Evolutionary conservation across 2,113 vertebrate genomes (phyloP).

Genomic region (Phyllostomus hastatus): DNA sequence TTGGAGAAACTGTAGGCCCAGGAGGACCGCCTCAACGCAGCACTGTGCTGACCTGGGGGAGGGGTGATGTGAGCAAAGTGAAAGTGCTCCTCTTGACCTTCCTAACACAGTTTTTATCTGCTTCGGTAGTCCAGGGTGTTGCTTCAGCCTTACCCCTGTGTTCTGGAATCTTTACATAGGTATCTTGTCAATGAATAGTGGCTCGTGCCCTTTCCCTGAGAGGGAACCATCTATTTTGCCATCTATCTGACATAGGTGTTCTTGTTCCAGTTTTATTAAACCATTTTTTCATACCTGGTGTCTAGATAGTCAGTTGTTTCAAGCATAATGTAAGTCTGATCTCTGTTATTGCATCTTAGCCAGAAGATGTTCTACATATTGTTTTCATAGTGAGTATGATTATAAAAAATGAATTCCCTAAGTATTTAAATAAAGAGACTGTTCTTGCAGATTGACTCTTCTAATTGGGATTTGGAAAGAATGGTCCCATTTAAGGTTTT

Average conservation of each 20-base stretch:
- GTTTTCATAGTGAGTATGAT: slow-evolving; percentile 5
- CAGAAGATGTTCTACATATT: background rate
- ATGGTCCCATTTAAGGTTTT: background rate
- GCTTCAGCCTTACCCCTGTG: background rate
- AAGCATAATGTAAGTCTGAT: background rate
- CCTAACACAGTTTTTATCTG: background rate
- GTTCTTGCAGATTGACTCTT: background rate
- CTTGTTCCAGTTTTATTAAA: slow-evolving; percentile 6
- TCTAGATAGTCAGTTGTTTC: slow-evolving; percentile 34
- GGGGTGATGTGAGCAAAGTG: background rate
- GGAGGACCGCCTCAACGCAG: background rate
- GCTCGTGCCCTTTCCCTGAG: background rate
- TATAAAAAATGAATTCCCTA: background rate
- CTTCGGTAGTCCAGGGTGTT: background rate
- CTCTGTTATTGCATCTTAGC: background rate
- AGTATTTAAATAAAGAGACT: slow-evolving; percentile 14
- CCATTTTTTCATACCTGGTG: background rate
- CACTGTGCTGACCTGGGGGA: background rate
- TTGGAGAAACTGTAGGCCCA: background rate
- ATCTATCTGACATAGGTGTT: background rate
- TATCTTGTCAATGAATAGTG: background rate
- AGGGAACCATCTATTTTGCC: background rate
- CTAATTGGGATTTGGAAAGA: background rate
- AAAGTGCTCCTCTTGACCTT: background rate
- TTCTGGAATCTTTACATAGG: background rate